Base-by-base conservation (phyloP, 1,140 invertebrate species). In the Neodiprion virginianus region DNA sequence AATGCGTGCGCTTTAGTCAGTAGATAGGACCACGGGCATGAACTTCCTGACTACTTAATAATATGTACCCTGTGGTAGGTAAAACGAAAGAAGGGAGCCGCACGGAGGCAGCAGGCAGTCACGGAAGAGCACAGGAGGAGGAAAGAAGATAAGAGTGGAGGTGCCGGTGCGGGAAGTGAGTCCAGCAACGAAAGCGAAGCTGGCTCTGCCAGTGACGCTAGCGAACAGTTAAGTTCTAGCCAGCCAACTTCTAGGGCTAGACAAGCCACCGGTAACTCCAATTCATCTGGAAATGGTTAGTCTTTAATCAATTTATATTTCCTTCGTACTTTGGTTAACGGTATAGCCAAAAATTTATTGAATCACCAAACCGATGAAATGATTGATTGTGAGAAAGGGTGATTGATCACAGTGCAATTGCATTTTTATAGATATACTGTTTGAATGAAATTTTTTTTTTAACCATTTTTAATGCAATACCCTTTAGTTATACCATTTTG, bases 61-160 rank as follows among this genome's bases (percentile, higher is more conserved):
- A 85, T 85, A 82, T 85, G 74, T 85, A 78, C 82, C 83, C 78
- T 85, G 82, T 85, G 84, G 85, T 87, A 89, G 88, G 87, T 88
- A 84, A 89, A 88, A 81, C 85, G 88, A 87, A 89, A 88, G 84
- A 89, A 88, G 78, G 88, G 87, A 77, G 86, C 85, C 71, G 80
- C 84, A 75, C 81, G 88, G 75, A 86, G 85, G 77, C 86, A 88
- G 78, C 88, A 88, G 78, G 79, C 80, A 71, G 79, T 83, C 75
- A 82, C 83, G 69, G 85, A 86, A 75, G 87, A 89, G 77, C 85
- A 87, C 73, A 80, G 84, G 67, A 84, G 85, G 21, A 78, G 84
- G 28, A 88, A 87, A 74, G 87, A 89, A 72, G 86, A 88, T 17
- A 89, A 88, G 76, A 84, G 86, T 75, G 77, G 79, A 40, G 80